Conservation (phyloP, 2,888 invertebrate genomes). For the Yponomeuta sedellus region DNA sequence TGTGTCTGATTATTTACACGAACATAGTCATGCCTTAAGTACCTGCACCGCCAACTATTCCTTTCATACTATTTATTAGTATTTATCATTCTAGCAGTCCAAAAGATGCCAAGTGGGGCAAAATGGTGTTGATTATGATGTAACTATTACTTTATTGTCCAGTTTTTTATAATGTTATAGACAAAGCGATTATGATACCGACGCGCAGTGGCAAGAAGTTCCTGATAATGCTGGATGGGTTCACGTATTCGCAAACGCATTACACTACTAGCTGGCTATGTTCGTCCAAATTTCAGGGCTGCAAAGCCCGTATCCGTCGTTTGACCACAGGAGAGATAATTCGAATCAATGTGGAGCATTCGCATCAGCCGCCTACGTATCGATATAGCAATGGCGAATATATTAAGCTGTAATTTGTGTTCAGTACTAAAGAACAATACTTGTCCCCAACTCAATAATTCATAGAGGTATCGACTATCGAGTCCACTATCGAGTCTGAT, state of each 20-base stretch:
- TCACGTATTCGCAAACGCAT: conserved; percentile 35
- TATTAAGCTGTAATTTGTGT: conserved; percentile 22
- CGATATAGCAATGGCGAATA: conserved; percentile 27
- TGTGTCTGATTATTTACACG: too few species aligned
- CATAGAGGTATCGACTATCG: too few species aligned
- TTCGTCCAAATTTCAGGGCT: conserved; percentile 35
- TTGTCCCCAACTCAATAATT: too few species aligned
- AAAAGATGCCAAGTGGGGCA: too few species aligned
- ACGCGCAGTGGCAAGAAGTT: conserved; percentile 37
- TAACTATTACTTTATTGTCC: too few species aligned
- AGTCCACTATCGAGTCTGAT: too few species aligned
- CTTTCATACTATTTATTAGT: too few species aligned
- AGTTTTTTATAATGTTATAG: not conserved
- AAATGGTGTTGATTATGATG: too few species aligned
- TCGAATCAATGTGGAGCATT: conserved; percentile 24
- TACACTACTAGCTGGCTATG: conserved; percentile 32
- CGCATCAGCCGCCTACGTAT: conserved; percentile 30
- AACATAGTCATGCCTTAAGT: too few species aligned
- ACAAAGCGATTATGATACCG: conserved; percentile 25
- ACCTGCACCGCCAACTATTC: too few species aligned
- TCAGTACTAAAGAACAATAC: too few species aligned
- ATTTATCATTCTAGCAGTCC: too few species aligned
- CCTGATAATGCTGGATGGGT: conserved; percentile 36
- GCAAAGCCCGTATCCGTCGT: conserved; percentile 28
- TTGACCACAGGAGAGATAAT: conserved; percentile 22